phyloP scores from a whole-genome alignment of 2,113 vertebrate genomes.

The Ondatra zibethicus region DNA sequence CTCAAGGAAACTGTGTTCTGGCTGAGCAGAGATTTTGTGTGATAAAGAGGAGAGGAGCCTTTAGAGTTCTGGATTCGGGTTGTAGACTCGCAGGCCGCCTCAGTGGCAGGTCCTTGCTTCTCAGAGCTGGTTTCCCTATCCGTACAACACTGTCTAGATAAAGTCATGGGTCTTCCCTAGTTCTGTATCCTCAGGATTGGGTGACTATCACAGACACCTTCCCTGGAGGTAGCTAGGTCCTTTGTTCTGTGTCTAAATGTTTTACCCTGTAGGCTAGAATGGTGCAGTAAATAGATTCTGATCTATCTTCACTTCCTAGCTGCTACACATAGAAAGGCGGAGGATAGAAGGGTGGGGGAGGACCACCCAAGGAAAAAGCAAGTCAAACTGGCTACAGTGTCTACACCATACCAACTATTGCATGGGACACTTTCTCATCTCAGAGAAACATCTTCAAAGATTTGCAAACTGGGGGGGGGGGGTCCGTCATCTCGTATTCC shows the following conservation, averaged over 20 bases:
- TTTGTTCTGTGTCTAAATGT: background rate
- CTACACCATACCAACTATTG: background rate
- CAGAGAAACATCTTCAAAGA: background rate
- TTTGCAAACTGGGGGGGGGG: background rate
- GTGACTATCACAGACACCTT: too few relatives aligned
- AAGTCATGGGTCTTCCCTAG: background rate
- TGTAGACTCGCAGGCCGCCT: background rate
- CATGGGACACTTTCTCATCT: background rate
- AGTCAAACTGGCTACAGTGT: background rate
- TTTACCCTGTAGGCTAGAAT: slow-evolving; percentile 14
- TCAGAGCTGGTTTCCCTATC: background rate
- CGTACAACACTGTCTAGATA: background rate
- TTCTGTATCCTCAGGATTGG: background rate
- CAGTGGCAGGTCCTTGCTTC: background rate
- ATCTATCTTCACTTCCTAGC: slow-evolving; percentile 45
- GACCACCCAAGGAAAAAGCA: background rate
- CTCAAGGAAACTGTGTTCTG: background rate
- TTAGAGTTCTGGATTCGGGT: background rate
- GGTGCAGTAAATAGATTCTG: background rate
- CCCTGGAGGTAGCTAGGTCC: background rate
- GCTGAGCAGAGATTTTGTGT: background rate
- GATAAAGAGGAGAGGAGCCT: background rate
- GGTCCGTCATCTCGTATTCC: rapidly evolving
- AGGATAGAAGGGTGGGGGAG: too few relatives aligned
- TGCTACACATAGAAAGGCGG: background rate